Evolutionary conservation across 2,888 invertebrate genomes (phyloP).

Genomic region (Lycocerus yunnanus): DNA sequence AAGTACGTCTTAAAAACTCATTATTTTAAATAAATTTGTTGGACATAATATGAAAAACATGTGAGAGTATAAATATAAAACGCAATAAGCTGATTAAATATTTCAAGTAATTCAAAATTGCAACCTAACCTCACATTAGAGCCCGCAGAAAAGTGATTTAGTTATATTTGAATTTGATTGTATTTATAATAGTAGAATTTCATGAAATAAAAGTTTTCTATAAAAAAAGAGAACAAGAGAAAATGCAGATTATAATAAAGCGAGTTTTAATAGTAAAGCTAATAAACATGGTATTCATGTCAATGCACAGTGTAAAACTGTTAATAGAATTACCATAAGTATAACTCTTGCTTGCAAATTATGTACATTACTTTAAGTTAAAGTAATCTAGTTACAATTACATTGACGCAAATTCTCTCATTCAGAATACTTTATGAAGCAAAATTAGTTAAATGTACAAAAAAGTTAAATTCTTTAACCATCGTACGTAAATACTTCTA

Average conservation of each 20-base stretch:
- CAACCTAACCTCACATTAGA: neutral
- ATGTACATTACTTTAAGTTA: conserved; percentile 13
- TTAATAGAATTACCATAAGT: neutral
- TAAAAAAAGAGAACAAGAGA: neutral
- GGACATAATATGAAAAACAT: neutral
- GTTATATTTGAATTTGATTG: neutral
- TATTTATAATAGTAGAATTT: neutral
- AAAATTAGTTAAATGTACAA: neutral
- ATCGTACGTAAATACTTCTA: neutral
- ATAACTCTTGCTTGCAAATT: conserved; percentile 14
- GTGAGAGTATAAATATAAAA: neutral
- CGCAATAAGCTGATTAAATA: neutral
- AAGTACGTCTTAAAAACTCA: neutral
- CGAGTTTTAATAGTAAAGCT: neutral
- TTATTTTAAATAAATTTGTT: neutral
- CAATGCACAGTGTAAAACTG: neutral
- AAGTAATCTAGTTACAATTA: conserved; percentile 11
- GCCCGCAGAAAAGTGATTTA: neutral
- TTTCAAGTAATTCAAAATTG: neutral
- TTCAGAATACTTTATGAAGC: conserved; percentile 13
- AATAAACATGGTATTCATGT: neutral
- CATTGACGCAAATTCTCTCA: conserved; percentile 16
- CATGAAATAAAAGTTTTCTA: neutral
- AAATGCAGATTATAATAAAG: neutral
- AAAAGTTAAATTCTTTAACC: neutral